Base-by-base conservation (phyloP, 2,113 vertebrate species). In the Synodontis membranacea region DNA sequence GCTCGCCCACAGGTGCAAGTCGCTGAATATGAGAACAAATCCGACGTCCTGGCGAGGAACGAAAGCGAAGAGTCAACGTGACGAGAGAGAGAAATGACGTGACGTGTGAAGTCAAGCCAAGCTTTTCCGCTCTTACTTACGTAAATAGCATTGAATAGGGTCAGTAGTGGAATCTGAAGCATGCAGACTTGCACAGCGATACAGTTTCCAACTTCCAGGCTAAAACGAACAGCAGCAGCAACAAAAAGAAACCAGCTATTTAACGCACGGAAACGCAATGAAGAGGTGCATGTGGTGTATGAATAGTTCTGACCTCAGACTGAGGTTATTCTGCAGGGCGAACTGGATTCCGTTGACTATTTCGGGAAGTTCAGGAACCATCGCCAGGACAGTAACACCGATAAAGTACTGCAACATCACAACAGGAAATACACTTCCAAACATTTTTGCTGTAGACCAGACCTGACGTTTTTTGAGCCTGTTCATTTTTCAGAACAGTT, bases 141-240 rank as follows among this genome's bases (percentile, higher is more conserved):
- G 0, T 96, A 97, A 91, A 97, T 96, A 37, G 96, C 94, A 17
- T 96, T 97, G 93, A 98, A 98, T 86, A 98, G 94, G 88, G 96
- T 94, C 82, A 97, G 92, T 74, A 98, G 91, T 5, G 97, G 97
- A 58, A 98, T 97, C 93, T 98, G 97, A 37, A 97, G 93, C 96
- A 97, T 97, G 93, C 96, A 97, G 72, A 98, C 97, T 89, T 98
- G 97, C 44, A 97, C 96, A 0, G 97, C 97, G 0, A 97, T 96
- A 86, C 96, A 97, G 62, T 95, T 97, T 82, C 97, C 97, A 0
- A 97, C 97, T 90, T 98, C 97, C 39, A 97, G 95, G 91, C 97
- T 98, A 90, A 28, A 28, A 46, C 86, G 62, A 83, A 14, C 9
- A 70, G n/a, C n/a, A n/a, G n/a, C n/a, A 70, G 81, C 54, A 72